Percentiles rank a stretch among this genome's conserved stretches.
phyloP scores from a whole-genome alignment of 1,140 invertebrate genomes.

The Pseudobourletiella spinata region DNA sequence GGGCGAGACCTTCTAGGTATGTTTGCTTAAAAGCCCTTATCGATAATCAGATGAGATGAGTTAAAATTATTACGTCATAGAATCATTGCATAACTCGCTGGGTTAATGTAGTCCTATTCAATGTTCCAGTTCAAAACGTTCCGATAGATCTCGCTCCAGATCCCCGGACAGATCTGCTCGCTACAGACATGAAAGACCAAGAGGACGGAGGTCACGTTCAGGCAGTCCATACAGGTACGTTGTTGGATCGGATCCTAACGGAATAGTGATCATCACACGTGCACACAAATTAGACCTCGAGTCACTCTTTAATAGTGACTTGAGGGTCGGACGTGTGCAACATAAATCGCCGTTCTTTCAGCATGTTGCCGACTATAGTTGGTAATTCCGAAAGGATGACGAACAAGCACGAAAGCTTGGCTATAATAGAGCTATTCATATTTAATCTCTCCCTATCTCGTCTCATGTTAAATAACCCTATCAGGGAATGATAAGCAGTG shows the following conservation, averaged over 20 bases:
- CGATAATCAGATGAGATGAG: no score
- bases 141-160: constrained; percentile 3
- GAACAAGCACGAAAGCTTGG: no score
- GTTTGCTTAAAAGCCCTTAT: no score
- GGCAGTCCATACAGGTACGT: constrained; percentile 4
- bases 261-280: background rate
- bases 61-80: no score
- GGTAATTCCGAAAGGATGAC: background rate
- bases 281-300: constrained; percentile 1
- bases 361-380: background rate
- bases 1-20: no score
- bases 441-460: background rate
- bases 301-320: background rate
- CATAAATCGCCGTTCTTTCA: background rate
- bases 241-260: background rate
- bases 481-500: background rate
- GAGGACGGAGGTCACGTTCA: background rate
- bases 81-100: no score
- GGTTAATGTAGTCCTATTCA: no score
- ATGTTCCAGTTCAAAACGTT: no score
- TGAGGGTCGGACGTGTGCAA: background rate
- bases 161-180: background rate
- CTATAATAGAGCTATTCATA: no score
- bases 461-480: background rate
- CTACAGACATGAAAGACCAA: background rate